Evolutionary conservation across 2,797 vertebrate species (phyloP), one percentile per base, ranked within the genome.

Genomic region (Neosalanx taihuensis): DNA sequence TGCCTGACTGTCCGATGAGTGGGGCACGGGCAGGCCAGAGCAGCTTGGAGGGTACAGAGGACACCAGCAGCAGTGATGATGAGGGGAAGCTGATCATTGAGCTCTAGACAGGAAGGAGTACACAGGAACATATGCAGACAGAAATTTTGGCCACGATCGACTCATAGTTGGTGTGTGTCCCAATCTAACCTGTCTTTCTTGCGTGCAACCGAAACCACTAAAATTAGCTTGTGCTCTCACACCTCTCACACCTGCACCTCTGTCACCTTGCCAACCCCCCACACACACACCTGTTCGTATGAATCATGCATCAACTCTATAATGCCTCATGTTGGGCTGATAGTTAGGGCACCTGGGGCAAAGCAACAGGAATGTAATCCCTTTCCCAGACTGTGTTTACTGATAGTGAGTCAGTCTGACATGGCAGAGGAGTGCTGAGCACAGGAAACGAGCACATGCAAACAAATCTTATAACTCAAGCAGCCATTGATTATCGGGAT

Each of bases 11-110:
- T 64, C 63, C 72, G 75, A 69, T 5, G 23, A 29, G 74, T n/a
- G 79, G 67, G 41, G 69, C 76, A 17, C 75, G 83, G 73, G 81
- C 73, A 0, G 78, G 84, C 46, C 82, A 67, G 49, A 86, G 76
- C 81, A 85, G 81, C 71, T 78, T 83, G 46, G 86, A 89, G 17
- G 76, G 81, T 63, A 75, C 79, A 63, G 86, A 86, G 7, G 88
- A 90, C 67, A 89, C 79, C 77, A 92, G 92, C 87, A 93, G 92
- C 60, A 93, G 92, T 15, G 86, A 88, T 20, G 92, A 94, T 58
- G 93, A 94, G 41, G 92, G 89, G 5, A 94, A 93, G 69, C 90
- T 94, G 1, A 91, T 94, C 67, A 94, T 94, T 5, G 92, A 94
- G 75, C 90, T 93, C 59, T 91, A 90, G 66, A 80, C 64, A 73